phyloP scores from a whole-genome alignment of 2,113 vertebrate genomes.

The Clupea harengus region DNA sequence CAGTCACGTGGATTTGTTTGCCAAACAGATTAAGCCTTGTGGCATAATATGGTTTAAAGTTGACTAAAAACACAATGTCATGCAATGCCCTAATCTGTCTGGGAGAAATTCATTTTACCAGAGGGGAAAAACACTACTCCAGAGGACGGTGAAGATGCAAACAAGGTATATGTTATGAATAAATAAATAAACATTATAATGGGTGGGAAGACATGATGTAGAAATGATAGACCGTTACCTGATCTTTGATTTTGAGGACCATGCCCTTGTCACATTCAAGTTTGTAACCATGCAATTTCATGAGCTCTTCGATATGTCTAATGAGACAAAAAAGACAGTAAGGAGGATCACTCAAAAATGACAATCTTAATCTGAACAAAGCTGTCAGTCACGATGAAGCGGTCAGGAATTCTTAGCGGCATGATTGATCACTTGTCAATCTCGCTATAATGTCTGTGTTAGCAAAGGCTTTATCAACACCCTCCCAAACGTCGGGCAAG shows the following conservation, averaged over 20 bases:
- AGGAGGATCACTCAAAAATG: not conserved
- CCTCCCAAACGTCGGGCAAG: too few species aligned
- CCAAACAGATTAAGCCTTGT: not conserved
- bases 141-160: not conserved
- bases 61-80: not conserved
- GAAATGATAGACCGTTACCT: slow-evolving; percentile 31
- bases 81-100: not conserved
- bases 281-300: slow-evolving; percentile 42
- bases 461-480: too few species aligned
- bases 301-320: slow-evolving; percentile 46
- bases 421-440: too few species aligned
- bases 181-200: too few species aligned
- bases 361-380: not conserved
- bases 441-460: too few species aligned
- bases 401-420: too few species aligned
- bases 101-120: not conserved
- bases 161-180: not conserved
- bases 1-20: not conserved
- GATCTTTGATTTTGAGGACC: slow-evolving; percentile 44
- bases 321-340: not conserved
- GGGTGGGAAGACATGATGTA: not conserved
- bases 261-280: slow-evolving; percentile 33
- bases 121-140: not conserved
- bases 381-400: not conserved
- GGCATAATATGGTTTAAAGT: not conserved